Percentiles rank a stretch among this genome's conserved stretches.
Conservation (phyloP, 2,113 vertebrate species). For the Cyphomyrus discorhynchus region DNA sequence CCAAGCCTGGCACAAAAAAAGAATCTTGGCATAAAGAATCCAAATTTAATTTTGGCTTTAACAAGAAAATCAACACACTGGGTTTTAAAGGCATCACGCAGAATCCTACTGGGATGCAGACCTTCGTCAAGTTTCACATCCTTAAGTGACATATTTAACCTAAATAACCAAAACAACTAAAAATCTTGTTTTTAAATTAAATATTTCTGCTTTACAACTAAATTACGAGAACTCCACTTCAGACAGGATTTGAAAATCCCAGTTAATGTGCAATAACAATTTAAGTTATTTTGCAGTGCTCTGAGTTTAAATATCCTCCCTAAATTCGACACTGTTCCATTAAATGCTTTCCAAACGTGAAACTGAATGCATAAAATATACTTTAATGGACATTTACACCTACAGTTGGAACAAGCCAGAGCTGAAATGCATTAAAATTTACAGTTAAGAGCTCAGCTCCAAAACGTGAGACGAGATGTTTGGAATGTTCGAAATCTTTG, state of each 20-base stretch:
- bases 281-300: neutral
- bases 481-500: constrained; percentile 24
- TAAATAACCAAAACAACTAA: neutral
- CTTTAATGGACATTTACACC: constrained; percentile 6
- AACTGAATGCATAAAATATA: constrained; percentile 4
- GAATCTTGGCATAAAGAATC: neutral
- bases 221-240: neutral
- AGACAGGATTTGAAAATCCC: neutral
- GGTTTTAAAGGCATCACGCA: neutral
- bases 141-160: neutral
- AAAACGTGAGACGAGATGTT: constrained; percentile 21
- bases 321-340: neutral
- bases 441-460: constrained; percentile 2
- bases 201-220: neutral
- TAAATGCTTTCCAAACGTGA: neutral
- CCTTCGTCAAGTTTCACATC: neutral
- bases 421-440: constrained; percentile 38
- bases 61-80: neutral
- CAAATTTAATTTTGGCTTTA: neutral
- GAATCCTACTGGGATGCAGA: neutral
- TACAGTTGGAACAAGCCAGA: constrained; percentile 17
- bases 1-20: neutral
- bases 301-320: neutral
- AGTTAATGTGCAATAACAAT: neutral
- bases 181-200: neutral